Evolutionary conservation across 2,888 invertebrate genomes (phyloP).

Genomic region (Zaprionus lineosus): DNA sequence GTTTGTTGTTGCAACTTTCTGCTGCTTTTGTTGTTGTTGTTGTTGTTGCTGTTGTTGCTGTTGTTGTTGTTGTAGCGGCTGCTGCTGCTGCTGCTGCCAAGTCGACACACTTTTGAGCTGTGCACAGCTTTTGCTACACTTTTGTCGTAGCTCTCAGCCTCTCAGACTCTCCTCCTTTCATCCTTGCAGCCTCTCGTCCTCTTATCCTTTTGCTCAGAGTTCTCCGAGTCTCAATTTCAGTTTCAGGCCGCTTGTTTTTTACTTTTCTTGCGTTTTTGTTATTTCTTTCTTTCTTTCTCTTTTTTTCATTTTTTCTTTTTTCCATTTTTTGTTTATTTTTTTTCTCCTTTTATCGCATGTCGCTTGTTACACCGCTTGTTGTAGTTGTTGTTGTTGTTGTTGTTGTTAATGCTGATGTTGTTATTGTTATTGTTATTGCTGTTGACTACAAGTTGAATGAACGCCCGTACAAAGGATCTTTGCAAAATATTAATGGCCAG

Average conservation of each 20-base stretch:
- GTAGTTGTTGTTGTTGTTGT: conserved; percentile 14
- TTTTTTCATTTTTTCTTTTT: too few species aligned
- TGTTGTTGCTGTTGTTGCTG: conserved; percentile 18
- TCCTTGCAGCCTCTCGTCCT: background rate
- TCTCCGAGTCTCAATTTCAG: conserved; percentile 28
- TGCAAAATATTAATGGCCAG: conserved; percentile 47
- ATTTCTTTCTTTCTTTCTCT: conserved; percentile 8
- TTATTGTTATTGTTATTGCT: conserved; percentile 20
- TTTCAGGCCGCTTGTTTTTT: conserved; percentile 32
- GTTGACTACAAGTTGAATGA: conserved; percentile 56
- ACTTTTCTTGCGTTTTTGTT: conserved; percentile 14
- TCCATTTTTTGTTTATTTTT: too few species aligned
- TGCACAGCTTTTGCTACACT: conserved; percentile 63
- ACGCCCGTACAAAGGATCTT: conserved; percentile 51
- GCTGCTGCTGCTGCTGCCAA: conserved; percentile 52
- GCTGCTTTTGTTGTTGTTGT: conserved; percentile 22
- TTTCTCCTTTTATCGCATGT: conserved; percentile 39
- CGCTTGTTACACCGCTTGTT: conserved; percentile 45
- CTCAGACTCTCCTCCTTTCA: background rate
- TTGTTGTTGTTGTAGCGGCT: conserved; percentile 21
- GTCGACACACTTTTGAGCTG: conserved; percentile 74
- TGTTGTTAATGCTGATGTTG: conserved; percentile 19
- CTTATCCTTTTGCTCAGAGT: conserved; percentile 19
- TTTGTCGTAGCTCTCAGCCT: conserved; percentile 54
- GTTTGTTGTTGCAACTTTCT: conserved; percentile 30